Evolutionary conservation across 2,797 vertebrate genomes (phyloP).

Genomic region (Catamblyrhynchus diadema): DNA sequence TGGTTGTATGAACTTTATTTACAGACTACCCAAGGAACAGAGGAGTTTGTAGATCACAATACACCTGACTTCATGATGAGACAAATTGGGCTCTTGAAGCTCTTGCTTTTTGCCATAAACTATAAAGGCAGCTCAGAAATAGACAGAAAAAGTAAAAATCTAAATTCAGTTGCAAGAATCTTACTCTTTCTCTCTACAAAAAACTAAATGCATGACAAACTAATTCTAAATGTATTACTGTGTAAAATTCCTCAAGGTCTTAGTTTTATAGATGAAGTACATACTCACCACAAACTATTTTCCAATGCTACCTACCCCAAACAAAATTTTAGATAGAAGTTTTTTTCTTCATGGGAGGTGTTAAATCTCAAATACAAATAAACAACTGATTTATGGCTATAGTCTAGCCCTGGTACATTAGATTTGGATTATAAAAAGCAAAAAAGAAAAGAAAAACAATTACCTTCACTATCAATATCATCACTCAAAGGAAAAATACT

Average conservation of each 20-base stretch:
- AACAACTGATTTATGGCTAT: not conserved
- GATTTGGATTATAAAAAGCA: not conserved
- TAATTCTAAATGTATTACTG: not conserved
- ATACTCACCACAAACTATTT: not conserved
- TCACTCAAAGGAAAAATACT: constrained; percentile 76
- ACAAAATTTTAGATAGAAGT: not conserved
- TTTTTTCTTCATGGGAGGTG: not conserved
- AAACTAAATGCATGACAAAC: not conserved
- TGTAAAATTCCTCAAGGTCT: not conserved
- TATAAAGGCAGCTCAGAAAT: not conserved
- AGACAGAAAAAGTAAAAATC: not conserved
- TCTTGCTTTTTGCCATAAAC: not conserved
- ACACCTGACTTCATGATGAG: not conserved
- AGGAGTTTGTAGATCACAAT: not conserved
- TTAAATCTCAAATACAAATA: not conserved
- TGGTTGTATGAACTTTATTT: not conserved
- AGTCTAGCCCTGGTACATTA: not conserved
- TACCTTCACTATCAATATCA: constrained; percentile 90
- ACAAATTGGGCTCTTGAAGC: not conserved
- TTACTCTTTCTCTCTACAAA: not conserved
- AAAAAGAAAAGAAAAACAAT: not conserved
- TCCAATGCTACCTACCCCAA: not conserved
- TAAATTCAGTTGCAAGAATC: not conserved
- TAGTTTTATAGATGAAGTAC: not conserved
- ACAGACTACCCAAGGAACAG: not conserved